These are phyloP conservation scores for Brachionus koreanus DNA, from an alignment of 1,140 invertebrate species.

Conservation along the genomic window DNA sequence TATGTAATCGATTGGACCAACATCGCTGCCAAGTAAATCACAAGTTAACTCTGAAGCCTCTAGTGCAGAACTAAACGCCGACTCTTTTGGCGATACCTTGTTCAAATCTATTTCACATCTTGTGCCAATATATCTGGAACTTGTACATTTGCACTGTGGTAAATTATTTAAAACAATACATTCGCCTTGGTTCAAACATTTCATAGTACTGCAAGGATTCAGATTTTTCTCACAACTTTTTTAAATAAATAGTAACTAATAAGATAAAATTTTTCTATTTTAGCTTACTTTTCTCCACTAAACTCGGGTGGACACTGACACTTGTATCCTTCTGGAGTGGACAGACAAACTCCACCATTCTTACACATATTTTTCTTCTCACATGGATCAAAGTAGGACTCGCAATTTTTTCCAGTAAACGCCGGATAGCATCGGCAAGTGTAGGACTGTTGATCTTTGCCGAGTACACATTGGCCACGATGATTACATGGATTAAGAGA, in stretches of 20 bases:
- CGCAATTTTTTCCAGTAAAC: conserved; percentile 32
- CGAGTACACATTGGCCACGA: conserved; percentile 2
- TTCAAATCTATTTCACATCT: conserved; percentile 37
- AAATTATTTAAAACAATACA: conserved; percentile 65
- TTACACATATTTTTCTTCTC: not conserved
- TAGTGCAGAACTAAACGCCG: not conserved
- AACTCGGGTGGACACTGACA: conserved; percentile 24
- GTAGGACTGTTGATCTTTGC: not conserved
- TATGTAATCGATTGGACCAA: conserved; percentile 29
- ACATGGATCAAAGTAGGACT: conserved; percentile 24
- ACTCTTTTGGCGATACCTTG: not conserved
- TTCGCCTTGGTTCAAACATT: conserved; percentile 83
- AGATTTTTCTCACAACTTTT: not conserved
- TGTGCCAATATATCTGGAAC: conserved; percentile 14
- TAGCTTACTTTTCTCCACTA: conserved; percentile 7
- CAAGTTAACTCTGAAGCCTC: not conserved
- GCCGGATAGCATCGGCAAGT: conserved; percentile 14
- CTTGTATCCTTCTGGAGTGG: not conserved
- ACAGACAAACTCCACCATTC: conserved; percentile 36
- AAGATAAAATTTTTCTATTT: not conserved
- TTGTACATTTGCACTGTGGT: conserved; percentile 6
- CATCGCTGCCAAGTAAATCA: conserved; percentile 32
- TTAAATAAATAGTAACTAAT: not conserved
- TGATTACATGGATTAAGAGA: conserved; percentile 35
- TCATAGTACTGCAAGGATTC: conserved; percentile 8